Base-by-base conservation (phyloP, 92 coral and sea anemone species). In the Zoanthus solanderi region DNA sequence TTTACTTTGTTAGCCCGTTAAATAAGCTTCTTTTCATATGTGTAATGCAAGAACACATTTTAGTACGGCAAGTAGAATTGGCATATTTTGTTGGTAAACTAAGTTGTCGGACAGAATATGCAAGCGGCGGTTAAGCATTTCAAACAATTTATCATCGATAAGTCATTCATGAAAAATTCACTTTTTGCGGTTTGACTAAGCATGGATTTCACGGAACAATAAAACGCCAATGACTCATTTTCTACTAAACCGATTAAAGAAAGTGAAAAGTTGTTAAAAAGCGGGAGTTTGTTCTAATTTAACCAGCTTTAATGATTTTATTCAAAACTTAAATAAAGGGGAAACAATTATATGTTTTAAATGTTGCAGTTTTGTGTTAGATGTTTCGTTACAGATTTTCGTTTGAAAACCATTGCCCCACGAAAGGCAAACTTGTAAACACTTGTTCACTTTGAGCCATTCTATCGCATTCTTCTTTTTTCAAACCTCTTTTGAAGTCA, bases 91-190 rank as follows among this genome's bases (percentile, higher is more conserved):
- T 71, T 34, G 85, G 52, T 56, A 81, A 81, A 66, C 46, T 73
- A 66, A 4, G 65, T 23, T 7, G 28, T 81, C 23, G 6, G 72
- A 8, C 56, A 71, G 37, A 81, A 42, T 17, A 56, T 34, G 46
- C 75, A 23, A 63, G 85, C 85, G 85, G 85, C 85, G 75, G 85
- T 81, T 66, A 81, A 9, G 50, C 18, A 28, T 81, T 81, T 81
- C 75, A 81, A 28, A 60, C 85, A 81, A 81, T 29, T 66, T 47
- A 44, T 54, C 23, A 66, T 63, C 74, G 85, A 81, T 66, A 81
- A 48, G 44, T 45, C 58, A 66, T 52, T 81, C 75, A 81, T 81
- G 75, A 81, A 81, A 81, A 81, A 81, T 65, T 65, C 74, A 81
- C 85, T 81, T 66, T 81, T 50, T 63, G 85, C 46, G 85, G 85